Evolutionary conservation across 2,888 invertebrate genomes (phyloP).

Genomic region (Ptilodon capucinus): DNA sequence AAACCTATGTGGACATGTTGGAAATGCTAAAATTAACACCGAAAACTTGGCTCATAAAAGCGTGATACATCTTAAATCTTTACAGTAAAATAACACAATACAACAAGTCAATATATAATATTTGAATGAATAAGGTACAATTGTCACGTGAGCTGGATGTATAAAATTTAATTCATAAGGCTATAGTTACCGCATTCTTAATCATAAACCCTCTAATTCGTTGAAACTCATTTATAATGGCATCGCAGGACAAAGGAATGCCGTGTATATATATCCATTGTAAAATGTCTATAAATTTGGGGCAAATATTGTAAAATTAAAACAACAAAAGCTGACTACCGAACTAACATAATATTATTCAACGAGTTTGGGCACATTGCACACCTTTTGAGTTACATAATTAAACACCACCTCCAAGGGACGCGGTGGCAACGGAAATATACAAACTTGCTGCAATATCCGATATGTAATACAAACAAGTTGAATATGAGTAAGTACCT

Average conservation of each 20-base stretch:
- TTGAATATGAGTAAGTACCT: too few species aligned
- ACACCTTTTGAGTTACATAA: neutral
- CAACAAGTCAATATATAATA: constrained; percentile 7
- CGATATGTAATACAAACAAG: too few species aligned
- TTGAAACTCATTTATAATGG: too few species aligned
- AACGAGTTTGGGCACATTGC: neutral
- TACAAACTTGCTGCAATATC: neutral
- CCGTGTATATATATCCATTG: too few species aligned
- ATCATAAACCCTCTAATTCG: constrained; percentile 13
- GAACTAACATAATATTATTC: constrained; percentile 20
- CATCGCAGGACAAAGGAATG: too few species aligned
- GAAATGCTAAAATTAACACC: constrained; percentile 20
- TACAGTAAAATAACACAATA: neutral
- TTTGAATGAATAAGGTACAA: constrained; percentile 37
- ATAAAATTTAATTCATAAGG: constrained; percentile 28
- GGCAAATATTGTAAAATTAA: constrained; percentile 9
- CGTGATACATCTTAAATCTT: neutral
- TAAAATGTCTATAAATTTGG: too few species aligned
- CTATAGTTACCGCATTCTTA: constrained; percentile 16
- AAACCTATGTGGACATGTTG: constrained; percentile 23
- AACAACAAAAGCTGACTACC: constrained; percentile 32
- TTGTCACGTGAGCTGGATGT: constrained; percentile 29
- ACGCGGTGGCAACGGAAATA: neutral
- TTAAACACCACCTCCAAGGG: neutral
- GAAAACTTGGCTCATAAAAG: neutral